These are phyloP conservation scores for Cosmorhoe ocellata DNA, from an alignment of 2,888 invertebrate genomes.

Conservation along the genomic window DNA sequence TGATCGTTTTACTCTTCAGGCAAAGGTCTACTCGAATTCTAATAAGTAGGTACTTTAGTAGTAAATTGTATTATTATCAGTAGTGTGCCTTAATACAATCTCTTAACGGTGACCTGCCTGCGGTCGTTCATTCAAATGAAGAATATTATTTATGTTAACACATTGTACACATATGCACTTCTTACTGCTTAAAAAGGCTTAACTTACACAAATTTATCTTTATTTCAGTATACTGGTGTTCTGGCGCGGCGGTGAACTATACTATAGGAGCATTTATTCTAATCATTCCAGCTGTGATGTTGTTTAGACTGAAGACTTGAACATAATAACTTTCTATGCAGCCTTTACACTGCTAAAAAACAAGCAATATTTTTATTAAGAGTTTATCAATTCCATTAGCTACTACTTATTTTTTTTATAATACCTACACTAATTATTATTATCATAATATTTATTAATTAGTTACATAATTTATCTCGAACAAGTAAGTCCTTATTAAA, in stretches of 20 bases:
- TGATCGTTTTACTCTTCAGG: too few relatives aligned
- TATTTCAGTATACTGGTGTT: slow-evolving; percentile 92
- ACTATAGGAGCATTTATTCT: slow-evolving; percentile 89
- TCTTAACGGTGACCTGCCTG: too few relatives aligned
- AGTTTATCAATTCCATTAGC: slow-evolving; percentile 39
- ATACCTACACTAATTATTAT: slow-evolving; percentile 24
- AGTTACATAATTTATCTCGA: slow-evolving; percentile 47
- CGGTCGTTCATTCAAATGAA: too few relatives aligned
- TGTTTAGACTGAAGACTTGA: slow-evolving; percentile 76
- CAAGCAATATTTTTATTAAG: slow-evolving; percentile 40
- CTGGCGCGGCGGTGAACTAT: slow-evolving; percentile 93
- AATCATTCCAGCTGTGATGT: slow-evolving; percentile 88
- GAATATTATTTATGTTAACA: too few relatives aligned
- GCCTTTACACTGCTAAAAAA: slow-evolving; percentile 33
- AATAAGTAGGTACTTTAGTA: too few relatives aligned
- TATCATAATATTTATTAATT: slow-evolving; percentile 22
- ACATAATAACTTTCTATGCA: slow-evolving; percentile 17
- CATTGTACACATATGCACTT: too few relatives aligned
- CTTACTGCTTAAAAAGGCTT: too few relatives aligned
- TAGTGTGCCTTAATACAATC: too few relatives aligned
- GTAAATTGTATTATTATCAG: too few relatives aligned
- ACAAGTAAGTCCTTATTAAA: slow-evolving; percentile 60
- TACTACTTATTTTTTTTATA: slow-evolving; percentile 34
- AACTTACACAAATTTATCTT: slow-evolving; percentile 12
- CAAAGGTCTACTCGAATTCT: too few relatives aligned